Base-by-base conservation (phyloP, 2,888 invertebrate species). In the Tetrapedia diversipes region DNA sequence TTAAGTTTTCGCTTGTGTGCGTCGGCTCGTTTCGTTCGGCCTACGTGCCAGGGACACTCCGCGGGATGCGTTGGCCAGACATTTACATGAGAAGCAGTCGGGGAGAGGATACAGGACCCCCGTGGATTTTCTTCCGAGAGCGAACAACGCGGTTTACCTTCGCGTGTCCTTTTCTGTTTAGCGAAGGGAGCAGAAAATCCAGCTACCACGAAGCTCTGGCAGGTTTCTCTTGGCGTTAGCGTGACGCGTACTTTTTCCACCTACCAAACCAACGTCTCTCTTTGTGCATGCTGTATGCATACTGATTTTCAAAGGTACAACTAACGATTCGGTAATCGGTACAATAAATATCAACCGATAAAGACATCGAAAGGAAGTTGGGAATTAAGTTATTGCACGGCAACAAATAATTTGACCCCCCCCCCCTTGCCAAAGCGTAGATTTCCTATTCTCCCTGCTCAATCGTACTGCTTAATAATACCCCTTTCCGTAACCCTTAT, bases 101-200 rank as follows among this genome's bases (percentile, higher is more conserved):
- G 68, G 22, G 27, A 68, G 80, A 68, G 80, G 68, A 69, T 56
- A 45, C 65, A 32, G 84, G 82, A 86, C 88, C 89, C 89, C 89
- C 85, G 89, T 87, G 83, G 90, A 88, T 89, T 86, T 86, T 82
- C 86, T 80, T 79, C 83, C 82, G 80, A 83, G 83, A 86, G 78
- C 83, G 80, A 82, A 24, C 54, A 27, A 53, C 60, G 16, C 56
- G n/a, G 14, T 45, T 56, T 29, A 10, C 22, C 45, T 39, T n/a
- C n/a, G n/a, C 39, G 24, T 4, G 32, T 29, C 11, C 73, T 81
- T 75, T 81, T 82, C 75, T 81, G 4, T 72, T 41, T 45, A 27
- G 51, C 68, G 24, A 69, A 47, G 39, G 63, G 51, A n/a, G n/a
- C n/a, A 70, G 64, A 69, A 82, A 80, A 73, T 65, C 71, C 63